Base-by-base conservation (phyloP, 2,113 vertebrate genomes). In the Oreochromis niloticus region DNA sequence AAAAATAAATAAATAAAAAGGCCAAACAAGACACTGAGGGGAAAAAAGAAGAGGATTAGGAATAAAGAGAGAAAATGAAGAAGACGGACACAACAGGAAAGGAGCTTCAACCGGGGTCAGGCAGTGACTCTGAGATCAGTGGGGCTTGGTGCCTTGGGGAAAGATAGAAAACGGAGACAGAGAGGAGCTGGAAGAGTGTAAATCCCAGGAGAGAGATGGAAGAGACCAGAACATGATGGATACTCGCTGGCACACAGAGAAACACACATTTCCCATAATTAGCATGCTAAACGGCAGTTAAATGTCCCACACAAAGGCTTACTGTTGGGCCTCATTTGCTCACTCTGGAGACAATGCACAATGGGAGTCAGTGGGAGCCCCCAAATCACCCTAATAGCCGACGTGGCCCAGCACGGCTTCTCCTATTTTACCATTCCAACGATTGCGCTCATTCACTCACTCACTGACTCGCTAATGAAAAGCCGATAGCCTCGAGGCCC, bases 281-380 rank as follows among this genome's bases (percentile, higher is more conserved):
- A 95, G 93, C 93, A 95, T 94, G 91, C 91, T 94, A 92, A 93
- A 89, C 86, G 89, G 88, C 88, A 94, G 92, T 95, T 92, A 95
- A 94, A 94, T 83, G 92, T 85, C 92, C 81, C 71, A 50, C 88
- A 95, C 95, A 96, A 95, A 93, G 94, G 81, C 83, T 83, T 54
- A 95, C 89, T 96, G 94, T 96, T 92, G 88, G 68, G 82, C 50
- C 86, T 56, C 8, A 3, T 82, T 87, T 87, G 87, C 87, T 93
- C 93, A 89, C 93, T 92, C 84, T 1, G 24, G 80, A 91, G 91
- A 95, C 95, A 95, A 94, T 95, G 63, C 90, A 95, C 92, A 96
- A 95, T 89, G 81, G 86, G 82, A 94, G 87, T 87, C 91, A 91
- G 88, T 91, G 83, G 89, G 88, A 95, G 91, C 90, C 94, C 91